phyloP scores from a whole-genome alignment of 2,797 vertebrate genomes.

The Acanthiza pusilla region DNA sequence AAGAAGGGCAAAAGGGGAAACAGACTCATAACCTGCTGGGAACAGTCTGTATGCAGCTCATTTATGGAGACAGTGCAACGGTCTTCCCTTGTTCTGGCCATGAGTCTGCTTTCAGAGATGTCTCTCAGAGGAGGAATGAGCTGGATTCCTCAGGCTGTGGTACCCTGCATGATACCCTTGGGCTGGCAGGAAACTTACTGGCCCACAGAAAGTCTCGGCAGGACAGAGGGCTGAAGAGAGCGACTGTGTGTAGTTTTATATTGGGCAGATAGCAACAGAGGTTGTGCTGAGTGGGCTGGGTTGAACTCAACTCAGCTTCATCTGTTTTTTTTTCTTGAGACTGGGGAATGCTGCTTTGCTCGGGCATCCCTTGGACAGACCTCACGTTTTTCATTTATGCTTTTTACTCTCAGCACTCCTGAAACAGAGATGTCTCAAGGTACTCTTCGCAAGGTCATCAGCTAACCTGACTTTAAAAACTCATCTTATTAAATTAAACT shows the following conservation, averaged over 20 bases:
- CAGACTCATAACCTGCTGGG: neutral
- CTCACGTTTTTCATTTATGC: neutral
- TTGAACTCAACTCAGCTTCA: rapidly evolving
- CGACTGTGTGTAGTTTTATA: neutral
- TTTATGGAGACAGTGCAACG: neutral
- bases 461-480: neutral
- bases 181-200: neutral
- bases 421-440: neutral
- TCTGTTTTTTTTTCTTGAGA: neutral
- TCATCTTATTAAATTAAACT: neutral
- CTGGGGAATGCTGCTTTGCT: neutral
- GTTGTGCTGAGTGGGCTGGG: neutral
- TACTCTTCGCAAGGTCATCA: neutral
- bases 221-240: neutral
- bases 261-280: rapidly evolving
- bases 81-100: neutral
- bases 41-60: neutral
- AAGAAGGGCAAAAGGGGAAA: neutral
- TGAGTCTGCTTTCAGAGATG: neutral
- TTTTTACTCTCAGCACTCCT: neutral
- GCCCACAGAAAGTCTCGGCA: neutral
- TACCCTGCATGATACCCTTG: neutral
- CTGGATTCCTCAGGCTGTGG: neutral
- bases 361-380: neutral
- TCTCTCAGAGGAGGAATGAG: neutral